Conservation (phyloP, 2,797 vertebrate genomes). For the Notamacropus eugenii region DNA sequence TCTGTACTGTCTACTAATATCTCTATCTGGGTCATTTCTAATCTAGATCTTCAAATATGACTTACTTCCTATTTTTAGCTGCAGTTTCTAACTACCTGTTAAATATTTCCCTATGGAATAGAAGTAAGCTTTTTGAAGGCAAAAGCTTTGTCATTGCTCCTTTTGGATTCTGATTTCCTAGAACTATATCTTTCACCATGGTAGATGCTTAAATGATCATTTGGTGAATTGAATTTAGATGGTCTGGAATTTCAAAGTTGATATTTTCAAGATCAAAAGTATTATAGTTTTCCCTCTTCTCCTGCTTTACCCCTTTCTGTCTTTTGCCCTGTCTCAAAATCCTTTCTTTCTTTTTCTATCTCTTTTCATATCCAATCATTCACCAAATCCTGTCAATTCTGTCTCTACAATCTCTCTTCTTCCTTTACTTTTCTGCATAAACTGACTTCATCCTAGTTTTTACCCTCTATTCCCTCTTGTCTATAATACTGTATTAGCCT, state of each 20-base stretch:
- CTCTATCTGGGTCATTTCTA: not conserved
- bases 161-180: slow-evolving; percentile 28
- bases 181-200: not conserved
- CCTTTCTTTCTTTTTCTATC: not conserved
- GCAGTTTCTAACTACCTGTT: not conserved
- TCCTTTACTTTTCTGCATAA: not conserved
- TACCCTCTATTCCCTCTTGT: not conserved
- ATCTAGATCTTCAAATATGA: not conserved
- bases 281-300: not conserved
- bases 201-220: not conserved
- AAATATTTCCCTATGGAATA: slow-evolving; percentile 52
- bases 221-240: not conserved
- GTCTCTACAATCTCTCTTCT: not conserved
- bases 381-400: not conserved
- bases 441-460: not conserved
- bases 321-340: not conserved
- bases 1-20: not conserved
- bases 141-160: slow-evolving; percentile 43
- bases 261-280: not conserved
- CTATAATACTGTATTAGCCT: not conserved
- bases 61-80: not conserved
- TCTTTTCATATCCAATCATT: not conserved
- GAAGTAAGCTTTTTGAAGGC: slow-evolving; percentile 53
- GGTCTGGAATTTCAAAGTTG: not conserved
- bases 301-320: not conserved